phyloP scores from a whole-genome alignment of 2,888 invertebrate species.

The Chrysomela aeneicollis region DNA sequence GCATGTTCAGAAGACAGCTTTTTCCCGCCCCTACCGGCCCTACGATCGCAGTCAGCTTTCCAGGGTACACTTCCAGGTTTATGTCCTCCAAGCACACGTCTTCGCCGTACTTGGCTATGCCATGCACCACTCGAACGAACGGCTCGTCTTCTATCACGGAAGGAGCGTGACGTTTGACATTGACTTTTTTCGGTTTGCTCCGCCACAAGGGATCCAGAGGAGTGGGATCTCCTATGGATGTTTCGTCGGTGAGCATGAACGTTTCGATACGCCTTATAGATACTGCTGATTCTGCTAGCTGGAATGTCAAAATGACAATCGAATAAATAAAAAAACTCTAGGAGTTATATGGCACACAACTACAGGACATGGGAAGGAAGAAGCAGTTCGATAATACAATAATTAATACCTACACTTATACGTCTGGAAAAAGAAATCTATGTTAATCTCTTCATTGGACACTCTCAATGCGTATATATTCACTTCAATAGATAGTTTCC shows the following conservation, averaged over 20 bases:
- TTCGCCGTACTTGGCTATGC: conserved; percentile 49
- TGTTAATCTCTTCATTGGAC: too few relatives aligned
- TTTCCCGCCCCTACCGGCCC: conserved; percentile 77
- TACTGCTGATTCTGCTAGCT: conserved; percentile 66
- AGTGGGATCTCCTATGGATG: conserved; percentile 52
- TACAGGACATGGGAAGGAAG: too few relatives aligned
- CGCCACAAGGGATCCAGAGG: conserved; percentile 48
- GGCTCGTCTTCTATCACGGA: background rate
- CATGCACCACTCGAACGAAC: conserved; percentile 24
- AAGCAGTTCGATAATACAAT: too few relatives aligned
- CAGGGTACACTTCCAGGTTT: conserved; percentile 58
- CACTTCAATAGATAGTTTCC: too few relatives aligned
- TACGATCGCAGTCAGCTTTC: conserved; percentile 66
- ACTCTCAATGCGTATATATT: too few relatives aligned
- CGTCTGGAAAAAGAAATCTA: too few relatives aligned
- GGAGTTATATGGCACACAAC: too few relatives aligned
- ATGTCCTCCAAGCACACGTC: conserved; percentile 61
- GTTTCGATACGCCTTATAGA: conserved; percentile 61
- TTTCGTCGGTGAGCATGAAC: conserved; percentile 52
- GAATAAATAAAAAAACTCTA: conserved; percentile 5
- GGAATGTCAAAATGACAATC: conserved; percentile 9
- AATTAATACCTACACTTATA: too few relatives aligned
- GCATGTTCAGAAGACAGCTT: conserved; percentile 60
- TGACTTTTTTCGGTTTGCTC: conserved; percentile 24
- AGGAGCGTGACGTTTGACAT: background rate